Conservation (phyloP, 2,113 vertebrate genomes). For the Myotis lucifugus region DNA sequence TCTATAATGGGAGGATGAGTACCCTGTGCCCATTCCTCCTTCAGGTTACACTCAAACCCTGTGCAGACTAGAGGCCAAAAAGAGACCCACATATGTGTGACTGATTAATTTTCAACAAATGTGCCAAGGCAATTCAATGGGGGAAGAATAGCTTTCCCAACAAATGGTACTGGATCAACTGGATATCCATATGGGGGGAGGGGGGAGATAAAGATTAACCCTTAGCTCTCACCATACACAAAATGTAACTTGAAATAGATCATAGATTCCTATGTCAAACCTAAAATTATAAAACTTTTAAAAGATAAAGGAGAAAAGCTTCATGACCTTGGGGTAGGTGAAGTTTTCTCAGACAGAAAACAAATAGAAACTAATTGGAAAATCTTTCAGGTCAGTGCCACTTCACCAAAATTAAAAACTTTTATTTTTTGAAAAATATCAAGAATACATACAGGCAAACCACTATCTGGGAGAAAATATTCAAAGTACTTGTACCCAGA, state of each 20-base stretch:
- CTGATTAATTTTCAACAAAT: background rate
- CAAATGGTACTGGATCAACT: background rate
- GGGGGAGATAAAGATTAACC: background rate
- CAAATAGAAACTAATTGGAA: background rate
- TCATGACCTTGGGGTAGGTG: background rate
- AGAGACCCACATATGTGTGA: background rate
- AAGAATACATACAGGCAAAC: background rate
- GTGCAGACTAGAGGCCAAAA: background rate
- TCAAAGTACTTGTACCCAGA: background rate
- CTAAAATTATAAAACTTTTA: background rate
- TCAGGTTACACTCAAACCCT: background rate
- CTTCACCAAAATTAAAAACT: background rate
- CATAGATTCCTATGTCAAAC: background rate
- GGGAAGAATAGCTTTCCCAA: background rate
- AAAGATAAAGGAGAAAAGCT: background rate
- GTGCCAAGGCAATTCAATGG: background rate
- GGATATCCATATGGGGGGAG: fast-evolving
- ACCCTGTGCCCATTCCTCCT: too few relatives aligned
- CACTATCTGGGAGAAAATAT: background rate
- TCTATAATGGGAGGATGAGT: background rate
- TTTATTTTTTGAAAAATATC: conserved; percentile 32
- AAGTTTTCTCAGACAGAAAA: conserved; percentile 23
- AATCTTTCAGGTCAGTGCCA: background rate
- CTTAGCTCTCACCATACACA: background rate
- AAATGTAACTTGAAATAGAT: background rate